phyloP scores from a whole-genome alignment of 2,113 vertebrate genomes.

The Sapajus apella region DNA sequence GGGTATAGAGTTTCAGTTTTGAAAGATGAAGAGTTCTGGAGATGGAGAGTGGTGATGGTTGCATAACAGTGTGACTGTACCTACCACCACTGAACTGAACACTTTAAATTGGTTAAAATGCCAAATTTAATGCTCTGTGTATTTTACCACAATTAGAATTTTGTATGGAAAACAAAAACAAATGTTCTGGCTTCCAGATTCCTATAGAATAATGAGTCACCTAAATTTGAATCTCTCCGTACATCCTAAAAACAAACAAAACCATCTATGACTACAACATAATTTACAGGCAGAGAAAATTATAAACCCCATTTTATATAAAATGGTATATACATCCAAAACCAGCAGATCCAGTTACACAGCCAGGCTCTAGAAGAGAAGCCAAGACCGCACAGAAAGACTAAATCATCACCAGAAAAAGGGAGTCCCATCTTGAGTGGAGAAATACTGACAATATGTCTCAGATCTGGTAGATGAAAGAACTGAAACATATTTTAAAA shows the following conservation, averaged over 20 bases:
- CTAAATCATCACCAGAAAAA: not conserved
- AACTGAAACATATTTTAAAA: not conserved
- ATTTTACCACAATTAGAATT: not conserved
- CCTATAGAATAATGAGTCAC: not conserved
- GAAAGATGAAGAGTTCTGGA: not conserved
- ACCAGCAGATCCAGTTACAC: not conserved
- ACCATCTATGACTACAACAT: not conserved
- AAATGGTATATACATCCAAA: not conserved
- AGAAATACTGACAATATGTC: not conserved
- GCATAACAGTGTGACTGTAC: not conserved
- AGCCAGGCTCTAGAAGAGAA: not conserved
- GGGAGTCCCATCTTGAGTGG: not conserved
- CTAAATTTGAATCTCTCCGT: not conserved
- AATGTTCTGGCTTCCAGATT: not conserved
- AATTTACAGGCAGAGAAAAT: not conserved
- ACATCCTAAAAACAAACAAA: not conserved
- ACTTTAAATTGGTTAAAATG: not conserved
- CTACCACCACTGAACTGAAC: not conserved
- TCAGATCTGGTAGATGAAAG: not conserved
- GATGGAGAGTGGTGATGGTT: not conserved
- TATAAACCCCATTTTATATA: not conserved
- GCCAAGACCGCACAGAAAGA: not conserved
- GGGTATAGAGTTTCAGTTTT: not conserved
- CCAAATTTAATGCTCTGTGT: not conserved
- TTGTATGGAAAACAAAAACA: not conserved